A percentile compares a stretch with the other conserved stretches of the same genome.
Evolutionary conservation across 2,888 invertebrate species (phyloP).

Genomic region (Oxycera nigricornis): DNA sequence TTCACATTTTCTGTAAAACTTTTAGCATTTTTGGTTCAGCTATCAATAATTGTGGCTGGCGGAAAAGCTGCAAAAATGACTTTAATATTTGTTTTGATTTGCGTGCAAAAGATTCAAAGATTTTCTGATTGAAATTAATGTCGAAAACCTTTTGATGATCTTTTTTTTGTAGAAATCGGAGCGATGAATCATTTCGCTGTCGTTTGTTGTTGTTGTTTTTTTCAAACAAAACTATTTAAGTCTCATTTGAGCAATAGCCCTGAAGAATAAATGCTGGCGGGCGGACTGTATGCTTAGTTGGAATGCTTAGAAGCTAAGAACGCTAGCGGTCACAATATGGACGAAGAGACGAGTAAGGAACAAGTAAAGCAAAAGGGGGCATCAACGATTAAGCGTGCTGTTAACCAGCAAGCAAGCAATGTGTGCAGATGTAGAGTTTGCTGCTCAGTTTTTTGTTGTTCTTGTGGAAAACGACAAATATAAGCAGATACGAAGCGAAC

Average conservation of each 20-base stretch:
- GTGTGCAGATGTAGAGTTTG: neutral
- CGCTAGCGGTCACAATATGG: neutral
- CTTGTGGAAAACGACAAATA: neutral
- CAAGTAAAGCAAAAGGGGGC: no score
- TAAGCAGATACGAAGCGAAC: constrained; percentile 24
- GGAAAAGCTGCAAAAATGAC: neutral
- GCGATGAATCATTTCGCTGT: neutral
- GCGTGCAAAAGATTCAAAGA: neutral
- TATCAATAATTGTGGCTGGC: neutral
- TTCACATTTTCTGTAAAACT: no score
- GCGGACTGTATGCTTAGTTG: neutral
- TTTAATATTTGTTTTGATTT: constrained; percentile 5
- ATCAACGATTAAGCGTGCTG: neutral
- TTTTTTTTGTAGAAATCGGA: neutral
- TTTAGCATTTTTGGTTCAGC: no score
- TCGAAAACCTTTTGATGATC: neutral
- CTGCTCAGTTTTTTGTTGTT: neutral
- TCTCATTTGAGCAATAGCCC: neutral
- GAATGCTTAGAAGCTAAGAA: neutral
- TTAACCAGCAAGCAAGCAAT: neutral
- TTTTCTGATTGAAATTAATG: neutral
- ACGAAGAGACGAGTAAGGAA: neutral
- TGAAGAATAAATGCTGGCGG: neutral
- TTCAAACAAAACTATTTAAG: neutral
- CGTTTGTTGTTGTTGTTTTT: neutral